Evolutionary conservation across 2,797 vertebrate genomes (phyloP), one percentile per base, ranked within the genome.

Genomic region (Apodemus agrarius): DNA sequence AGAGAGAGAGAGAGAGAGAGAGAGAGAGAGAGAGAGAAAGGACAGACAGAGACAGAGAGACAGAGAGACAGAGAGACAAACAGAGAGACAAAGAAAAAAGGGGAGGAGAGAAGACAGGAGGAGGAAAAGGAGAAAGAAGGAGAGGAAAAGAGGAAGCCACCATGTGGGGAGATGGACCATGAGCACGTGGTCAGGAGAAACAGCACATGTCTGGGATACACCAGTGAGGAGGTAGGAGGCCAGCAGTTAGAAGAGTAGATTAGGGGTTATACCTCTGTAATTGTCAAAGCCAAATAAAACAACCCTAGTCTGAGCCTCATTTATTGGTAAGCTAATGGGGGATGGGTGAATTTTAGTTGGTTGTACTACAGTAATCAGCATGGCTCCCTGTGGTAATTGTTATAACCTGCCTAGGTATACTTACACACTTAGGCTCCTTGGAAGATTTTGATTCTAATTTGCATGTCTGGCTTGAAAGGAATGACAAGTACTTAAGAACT

Each of bases 401-500:
- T 37, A 31, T 52, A 74, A 92, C 9, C 14, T 26, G 61, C 19
- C 81, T 79, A 37, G 81, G 46, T 49, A 83, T 24, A 84, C 37
- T 49, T 59, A 69, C 40, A 90, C 29, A 54, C 46, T 80, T 67
- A 6, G 46, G 52, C 34, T 17, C 37, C 59, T 29, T 63, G 21
- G 52, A 80, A 89, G 34, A 54, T 61, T 86, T 14, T 90, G n/a
- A 46, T 83, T 82, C 74, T 46, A 40, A 81, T 57, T 29, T 67
- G 22, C 37, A 91, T 67, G 34, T 86, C 57, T 91, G 75, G 49
- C 1, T 22, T 74, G 24, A 90, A 90, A 95, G 61, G 4, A 61
- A n/a, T 75, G 59, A 89, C 63, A 24, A 67, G 34, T 83, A 94
- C 84, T 86, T 93, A 75, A 90, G 29, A 90, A 97, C 26, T 74